Evolutionary conservation across 2,797 vertebrate genomes (phyloP).

Genomic region (Odontamblyopus rebecca): DNA sequence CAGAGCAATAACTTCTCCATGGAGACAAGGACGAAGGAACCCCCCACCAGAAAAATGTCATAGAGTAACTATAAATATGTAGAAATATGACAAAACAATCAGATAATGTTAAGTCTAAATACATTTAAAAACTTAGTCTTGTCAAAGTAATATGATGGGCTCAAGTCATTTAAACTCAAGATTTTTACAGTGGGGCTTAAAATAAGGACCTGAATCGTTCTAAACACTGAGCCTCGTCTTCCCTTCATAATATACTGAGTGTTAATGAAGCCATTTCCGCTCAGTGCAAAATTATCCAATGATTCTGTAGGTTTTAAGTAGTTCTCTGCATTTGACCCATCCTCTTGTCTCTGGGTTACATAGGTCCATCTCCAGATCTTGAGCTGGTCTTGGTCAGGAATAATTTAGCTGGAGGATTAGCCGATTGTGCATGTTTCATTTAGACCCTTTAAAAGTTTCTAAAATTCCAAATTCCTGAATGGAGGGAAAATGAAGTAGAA

Average conservation of each 20-base stretch:
- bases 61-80: no score
- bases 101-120: not conserved
- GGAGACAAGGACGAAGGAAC: no score
- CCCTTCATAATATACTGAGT: slow-evolving; percentile 34
- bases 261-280: slow-evolving; percentile 49
- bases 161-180: not conserved
- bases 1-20: no score
- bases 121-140: not conserved
- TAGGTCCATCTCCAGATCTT: no score
- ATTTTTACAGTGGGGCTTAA: not conserved
- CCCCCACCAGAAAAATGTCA: no score
- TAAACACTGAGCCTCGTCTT: slow-evolving; percentile 69
- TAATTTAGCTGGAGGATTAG: not conserved
- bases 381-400: no score
- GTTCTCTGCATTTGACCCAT: no score
- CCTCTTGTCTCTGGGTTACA: no score
- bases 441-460: not conserved
- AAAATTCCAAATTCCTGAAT: not conserved
- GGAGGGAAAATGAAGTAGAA: not conserved
- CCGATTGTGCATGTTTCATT: not conserved
- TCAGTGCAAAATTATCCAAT: slow-evolving; percentile 35
- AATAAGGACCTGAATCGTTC: slow-evolving; percentile 57
- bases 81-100: not conserved
- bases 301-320: not conserved
- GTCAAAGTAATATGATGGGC: not conserved